Percentiles rank a stretch among this genome's conserved stretches.
These are phyloP conservation scores for Cephalophus harveyi DNA, from an alignment of 2,113 vertebrate genomes.

Conservation along the genomic window DNA sequence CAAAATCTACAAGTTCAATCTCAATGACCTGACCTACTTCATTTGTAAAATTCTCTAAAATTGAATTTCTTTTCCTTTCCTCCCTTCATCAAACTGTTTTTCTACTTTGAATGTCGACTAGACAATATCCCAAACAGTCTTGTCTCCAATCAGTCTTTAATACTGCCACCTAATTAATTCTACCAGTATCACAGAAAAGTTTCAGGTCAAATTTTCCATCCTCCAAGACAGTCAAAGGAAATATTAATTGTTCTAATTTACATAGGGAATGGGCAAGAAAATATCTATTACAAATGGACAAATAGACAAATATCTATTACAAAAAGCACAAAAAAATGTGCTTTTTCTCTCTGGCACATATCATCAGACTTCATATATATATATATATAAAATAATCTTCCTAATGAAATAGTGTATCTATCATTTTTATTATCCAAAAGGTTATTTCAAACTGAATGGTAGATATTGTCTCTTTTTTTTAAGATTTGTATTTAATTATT, in stretches of 20 bases:
- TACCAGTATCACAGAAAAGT: conserved; percentile 27
- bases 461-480: conserved; percentile 31
- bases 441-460: conserved; percentile 33
- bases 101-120: background rate
- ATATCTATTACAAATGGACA: conserved; percentile 25
- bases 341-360: conserved; percentile 29
- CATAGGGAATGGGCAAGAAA: conserved; percentile 56
- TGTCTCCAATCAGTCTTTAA: background rate
- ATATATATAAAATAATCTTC: conserved; percentile 52
- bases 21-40: background rate
- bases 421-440: conserved; percentile 54
- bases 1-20: background rate
- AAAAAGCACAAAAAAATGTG: background rate
- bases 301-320: conserved; percentile 7
- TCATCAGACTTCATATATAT: conserved; percentile 42
- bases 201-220: conserved; percentile 50
- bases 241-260: conserved; percentile 62
- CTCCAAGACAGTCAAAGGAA: conserved; percentile 51
- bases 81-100: background rate
- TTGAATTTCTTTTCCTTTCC: background rate
- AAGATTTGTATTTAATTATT: conserved; percentile 50
- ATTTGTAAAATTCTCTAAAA: conserved; percentile 5
- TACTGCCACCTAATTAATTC: background rate
- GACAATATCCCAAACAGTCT: background rate
- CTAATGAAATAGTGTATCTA: conserved; percentile 53